phyloP scores from a whole-genome alignment of 2,797 vertebrate species.

The Gymnodraco acuticeps region DNA sequence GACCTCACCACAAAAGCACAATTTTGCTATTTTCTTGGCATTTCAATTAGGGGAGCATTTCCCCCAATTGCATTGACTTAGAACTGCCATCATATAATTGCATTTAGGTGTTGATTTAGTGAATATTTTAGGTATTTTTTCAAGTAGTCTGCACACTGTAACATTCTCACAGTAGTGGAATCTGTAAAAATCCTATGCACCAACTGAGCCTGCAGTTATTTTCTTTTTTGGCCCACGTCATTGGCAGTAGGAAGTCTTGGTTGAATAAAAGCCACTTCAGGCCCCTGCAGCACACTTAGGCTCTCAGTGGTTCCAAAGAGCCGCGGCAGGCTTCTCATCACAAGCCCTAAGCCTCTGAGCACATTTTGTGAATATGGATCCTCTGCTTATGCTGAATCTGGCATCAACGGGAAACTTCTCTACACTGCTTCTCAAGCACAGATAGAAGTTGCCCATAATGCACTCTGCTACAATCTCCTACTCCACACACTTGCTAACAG shows the following conservation, averaged over 20 bases:
- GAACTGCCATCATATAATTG: too few species aligned
- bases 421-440: conserved; percentile 10
- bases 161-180: not conserved
- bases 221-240: conserved; percentile 12
- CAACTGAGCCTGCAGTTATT: conserved; percentile 12
- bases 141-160: not conserved
- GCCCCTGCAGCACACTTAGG: conserved; percentile 10
- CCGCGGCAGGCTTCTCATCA: conserved; percentile 23
- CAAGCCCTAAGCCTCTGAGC: conserved; percentile 34
- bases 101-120: not conserved
- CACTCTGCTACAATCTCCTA: conserved; percentile 16
- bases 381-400: conserved; percentile 29
- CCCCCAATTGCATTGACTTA: too few species aligned
- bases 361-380: conserved; percentile 26
- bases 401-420: conserved; percentile 9
- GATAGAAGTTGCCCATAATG: conserved; percentile 3
- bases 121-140: not conserved
- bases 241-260: not conserved
- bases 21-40: too few species aligned
- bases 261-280: conserved; percentile 24
- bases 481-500: conserved; percentile 27
- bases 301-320: conserved; percentile 18
- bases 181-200: conserved; percentile 3
- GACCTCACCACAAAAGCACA: too few species aligned
- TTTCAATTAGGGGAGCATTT: too few species aligned